These are phyloP conservation scores for Lochmaea capreae DNA, from an alignment of 2,888 invertebrate species.

Conservation along the genomic window DNA sequence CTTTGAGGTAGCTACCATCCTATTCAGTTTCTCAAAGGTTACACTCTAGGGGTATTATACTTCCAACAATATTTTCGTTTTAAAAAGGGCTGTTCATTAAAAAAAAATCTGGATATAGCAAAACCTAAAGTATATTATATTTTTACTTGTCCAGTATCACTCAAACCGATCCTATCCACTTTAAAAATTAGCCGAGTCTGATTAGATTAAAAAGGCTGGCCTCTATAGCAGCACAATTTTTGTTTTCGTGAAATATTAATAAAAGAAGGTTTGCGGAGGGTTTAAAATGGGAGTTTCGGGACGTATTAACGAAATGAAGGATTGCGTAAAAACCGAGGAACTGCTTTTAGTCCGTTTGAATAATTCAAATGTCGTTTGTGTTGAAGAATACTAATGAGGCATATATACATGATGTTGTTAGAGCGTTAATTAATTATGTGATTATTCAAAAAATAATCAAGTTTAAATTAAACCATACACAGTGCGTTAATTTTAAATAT, in stretches of 20 bases:
- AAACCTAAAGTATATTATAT: too few relatives aligned
- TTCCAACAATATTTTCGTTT: too few relatives aligned
- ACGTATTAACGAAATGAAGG: conserved; percentile 26
- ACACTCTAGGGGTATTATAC: too few relatives aligned
- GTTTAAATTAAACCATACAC: too few relatives aligned
- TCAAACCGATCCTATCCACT: not conserved
- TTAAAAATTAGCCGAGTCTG: conserved; percentile 10
- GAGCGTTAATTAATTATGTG: not conserved
- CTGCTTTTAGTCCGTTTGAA: conserved; percentile 19
- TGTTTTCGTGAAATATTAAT: conserved; percentile 39
- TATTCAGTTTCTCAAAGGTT: too few relatives aligned
- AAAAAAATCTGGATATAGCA: too few relatives aligned
- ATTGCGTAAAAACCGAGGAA: conserved; percentile 16
- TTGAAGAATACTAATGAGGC: conserved; percentile 1
- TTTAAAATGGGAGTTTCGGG: conserved; percentile 33
- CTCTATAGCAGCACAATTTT: conserved; percentile 32
- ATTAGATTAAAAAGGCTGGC: conserved; percentile 32
- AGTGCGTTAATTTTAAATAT: too few relatives aligned
- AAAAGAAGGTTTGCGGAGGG: conserved; percentile 30
- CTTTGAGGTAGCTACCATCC: too few relatives aligned
- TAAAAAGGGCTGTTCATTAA: too few relatives aligned
- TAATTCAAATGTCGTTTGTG: conserved; percentile 18
- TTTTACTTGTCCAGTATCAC: not conserved
- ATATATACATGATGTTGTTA: conserved; percentile 1
- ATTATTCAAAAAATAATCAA: not conserved